Evolutionary conservation across 2,113 vertebrate genomes (phyloP), one percentile per base, ranked within the genome.

Genomic region (Xyliphius kryptos): DNA sequence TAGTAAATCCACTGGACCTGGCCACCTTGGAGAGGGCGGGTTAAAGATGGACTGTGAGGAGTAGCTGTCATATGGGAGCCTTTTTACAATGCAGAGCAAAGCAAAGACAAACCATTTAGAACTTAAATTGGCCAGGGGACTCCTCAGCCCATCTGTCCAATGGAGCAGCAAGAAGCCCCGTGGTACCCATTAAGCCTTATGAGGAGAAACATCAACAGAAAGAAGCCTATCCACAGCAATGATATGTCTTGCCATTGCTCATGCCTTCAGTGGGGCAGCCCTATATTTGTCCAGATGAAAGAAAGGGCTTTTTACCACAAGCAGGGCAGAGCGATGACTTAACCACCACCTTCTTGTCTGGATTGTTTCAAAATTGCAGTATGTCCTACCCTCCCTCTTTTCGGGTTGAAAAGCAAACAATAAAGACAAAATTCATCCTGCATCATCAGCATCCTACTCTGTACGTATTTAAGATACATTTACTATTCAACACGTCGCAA

Each of bases 21-120:
- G 70, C 71, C 74, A 76, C 75, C 38, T 16, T 20, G 43, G 19
- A 46, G 40, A 61, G 26, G 32, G 17, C 46, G 36, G 40, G 50
- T 52, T 51, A 43, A 64, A 76, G 67, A 63, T 10, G 57, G 68
- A 79, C 69, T 14, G 52, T 73, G 77, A 68, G 67, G 73, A 75
- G 81, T 72, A 62, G 70, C 72, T 76, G 74, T 81, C 80, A 78
- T 80, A 68, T 68, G 79, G 81, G 79, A 83, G 72, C 14, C 1
- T 37, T 73, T 77, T 76, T 80, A 72, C 79, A 81, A 80, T 67
- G 64, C 77, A 77, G 83, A 79, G 80, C 76, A 79, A 85, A 83
- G 79, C 80, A 76, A 76, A 89, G 83, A 84, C 85, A 86, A 86
- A 87, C 78, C 83, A 86, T 87, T 89, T 86, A 88, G 82, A 83